phyloP scores from a whole-genome alignment of 1,140 invertebrate species.

The Heliothis virescens region DNA sequence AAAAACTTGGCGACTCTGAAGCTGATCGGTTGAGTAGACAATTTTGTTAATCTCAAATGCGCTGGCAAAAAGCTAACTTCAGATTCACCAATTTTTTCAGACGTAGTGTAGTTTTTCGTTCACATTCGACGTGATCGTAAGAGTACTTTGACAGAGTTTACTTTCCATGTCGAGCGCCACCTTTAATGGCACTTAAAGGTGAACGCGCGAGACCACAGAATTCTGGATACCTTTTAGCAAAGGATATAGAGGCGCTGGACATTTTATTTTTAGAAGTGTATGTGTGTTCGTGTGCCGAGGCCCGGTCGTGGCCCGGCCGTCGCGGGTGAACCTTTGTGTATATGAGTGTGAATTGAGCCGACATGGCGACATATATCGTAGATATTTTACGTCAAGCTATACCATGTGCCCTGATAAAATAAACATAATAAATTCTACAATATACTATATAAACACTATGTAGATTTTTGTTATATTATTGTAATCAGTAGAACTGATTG shows the following conservation, averaged over 20 bases:
- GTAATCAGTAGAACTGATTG: slow-evolving; percentile 60
- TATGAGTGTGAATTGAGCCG: slow-evolving; percentile 51
- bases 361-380: slow-evolving; percentile 57
- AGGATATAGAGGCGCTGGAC: slow-evolving; percentile 48
- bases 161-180: slow-evolving; percentile 44
- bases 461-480: slow-evolving; percentile 57
- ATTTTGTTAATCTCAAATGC: too few species aligned
- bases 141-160: slow-evolving; percentile 50
- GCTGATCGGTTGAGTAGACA: too few species aligned
- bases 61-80: too few species aligned
- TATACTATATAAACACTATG: slow-evolving; percentile 56
- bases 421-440: slow-evolving; percentile 59
- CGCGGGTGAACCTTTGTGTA: slow-evolving; percentile 43
- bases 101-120: slow-evolving; percentile 53
- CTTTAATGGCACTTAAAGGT: slow-evolving; percentile 51
- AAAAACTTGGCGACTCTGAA: too few species aligned
- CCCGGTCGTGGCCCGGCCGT: slow-evolving; percentile 33
- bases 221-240: slow-evolving; percentile 70
- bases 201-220: slow-evolving; percentile 53
- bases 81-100: too few species aligned
- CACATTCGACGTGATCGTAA: slow-evolving; percentile 48
- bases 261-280: slow-evolving; percentile 50
- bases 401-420: slow-evolving; percentile 63
- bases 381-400: slow-evolving; percentile 68
- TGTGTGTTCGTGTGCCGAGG: slow-evolving; percentile 41